Conservation (phyloP, 2,888 invertebrate genomes). For the Agrochola lota region DNA sequence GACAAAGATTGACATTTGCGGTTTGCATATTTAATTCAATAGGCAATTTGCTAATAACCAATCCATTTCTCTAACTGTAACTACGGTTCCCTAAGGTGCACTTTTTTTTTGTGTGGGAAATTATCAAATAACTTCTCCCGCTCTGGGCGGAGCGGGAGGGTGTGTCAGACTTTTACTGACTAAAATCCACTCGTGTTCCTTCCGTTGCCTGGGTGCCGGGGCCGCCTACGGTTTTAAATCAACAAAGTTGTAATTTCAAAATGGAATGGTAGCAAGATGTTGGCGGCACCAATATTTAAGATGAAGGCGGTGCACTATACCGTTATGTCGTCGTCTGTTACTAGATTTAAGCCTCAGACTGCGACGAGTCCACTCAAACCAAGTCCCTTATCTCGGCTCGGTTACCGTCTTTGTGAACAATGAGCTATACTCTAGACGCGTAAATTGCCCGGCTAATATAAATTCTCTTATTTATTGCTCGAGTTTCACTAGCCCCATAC, state of each 20-base stretch:
- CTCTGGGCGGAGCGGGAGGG: no score
- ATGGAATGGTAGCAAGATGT: slow-evolving; percentile 8
- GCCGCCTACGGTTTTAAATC: not conserved
- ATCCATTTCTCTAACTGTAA: not conserved
- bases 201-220: no score
- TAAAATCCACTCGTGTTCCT: no score
- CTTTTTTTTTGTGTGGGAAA: no score
- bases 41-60: not conserved
- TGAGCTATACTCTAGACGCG: slow-evolving; percentile 53
- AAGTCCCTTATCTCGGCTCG: slow-evolving; percentile 64
- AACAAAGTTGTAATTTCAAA: slow-evolving; percentile 14
- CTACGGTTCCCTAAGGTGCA: not conserved
- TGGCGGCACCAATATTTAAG: slow-evolving; percentile 41
- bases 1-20: not conserved
- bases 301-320: slow-evolving; percentile 30
- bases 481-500: slow-evolving; percentile 16
- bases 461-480: slow-evolving; percentile 56
- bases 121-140: no score
- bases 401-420: slow-evolving; percentile 63
- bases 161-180: no score
- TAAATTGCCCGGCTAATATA: slow-evolving; percentile 65
- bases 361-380: slow-evolving; percentile 56
- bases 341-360: slow-evolving; percentile 61
- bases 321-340: slow-evolving; percentile 53
- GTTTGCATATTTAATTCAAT: not conserved